Conservation (phyloP, 2,888 invertebrate genomes). For the Mythimna loreyi region DNA sequence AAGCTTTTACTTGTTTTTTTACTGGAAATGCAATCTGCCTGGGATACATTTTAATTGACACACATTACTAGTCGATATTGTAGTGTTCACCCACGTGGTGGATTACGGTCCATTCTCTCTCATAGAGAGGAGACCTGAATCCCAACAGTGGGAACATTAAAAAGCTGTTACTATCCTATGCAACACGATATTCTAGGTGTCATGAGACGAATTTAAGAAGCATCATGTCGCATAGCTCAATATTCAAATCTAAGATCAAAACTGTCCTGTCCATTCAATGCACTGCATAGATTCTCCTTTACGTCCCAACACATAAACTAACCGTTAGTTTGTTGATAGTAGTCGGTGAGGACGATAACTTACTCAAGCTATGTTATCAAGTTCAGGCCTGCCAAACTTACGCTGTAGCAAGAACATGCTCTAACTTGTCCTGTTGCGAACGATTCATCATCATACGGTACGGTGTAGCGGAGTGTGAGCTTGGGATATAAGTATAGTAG, state of each 20-base stretch:
- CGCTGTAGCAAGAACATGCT: slow-evolving; percentile 33
- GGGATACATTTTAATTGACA: no score
- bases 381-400: slow-evolving; percentile 49
- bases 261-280: background rate
- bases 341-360: slow-evolving; percentile 36
- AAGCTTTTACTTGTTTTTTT: no score
- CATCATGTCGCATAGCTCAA: background rate
- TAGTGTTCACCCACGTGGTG: no score
- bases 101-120: no score
- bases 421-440: slow-evolving; percentile 52
- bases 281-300: slow-evolving; percentile 10
- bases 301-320: slow-evolving; percentile 15
- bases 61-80: no score
- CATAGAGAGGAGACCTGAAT: no score
- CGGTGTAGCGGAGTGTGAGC: background rate
- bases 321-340: slow-evolving; percentile 6
- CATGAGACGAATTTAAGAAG: no score
- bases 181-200: no score
- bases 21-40: no score
- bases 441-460: slow-evolving; percentile 55
- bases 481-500: background rate
- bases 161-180: no score
- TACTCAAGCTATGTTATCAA: slow-evolving; percentile 36
- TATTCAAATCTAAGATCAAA: background rate
- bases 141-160: no score